A percentile compares a stretch with the other conserved stretches of the same genome.
These are phyloP conservation scores for Misgurnus mizolepis DNA, from an alignment of 2,113 vertebrate genomes.

Conservation along the genomic window DNA sequence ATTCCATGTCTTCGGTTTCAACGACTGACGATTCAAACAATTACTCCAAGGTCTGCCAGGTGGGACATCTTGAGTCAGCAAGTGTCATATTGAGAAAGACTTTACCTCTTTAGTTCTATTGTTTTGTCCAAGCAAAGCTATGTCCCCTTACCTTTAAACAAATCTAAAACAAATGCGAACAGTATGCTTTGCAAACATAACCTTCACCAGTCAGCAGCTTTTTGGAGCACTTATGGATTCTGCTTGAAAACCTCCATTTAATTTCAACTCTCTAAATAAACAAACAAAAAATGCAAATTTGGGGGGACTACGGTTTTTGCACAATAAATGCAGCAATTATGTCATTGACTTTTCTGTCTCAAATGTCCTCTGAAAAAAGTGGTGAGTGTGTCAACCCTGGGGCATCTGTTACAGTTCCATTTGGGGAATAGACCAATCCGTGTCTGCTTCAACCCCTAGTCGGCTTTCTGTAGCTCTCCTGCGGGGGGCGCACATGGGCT, in stretches of 20 bases:
- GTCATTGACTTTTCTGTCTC: conserved; percentile 73
- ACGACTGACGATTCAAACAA: conserved; percentile 50
- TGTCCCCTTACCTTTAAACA: conserved; percentile 64
- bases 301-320: conserved; percentile 63
- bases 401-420: conserved; percentile 78
- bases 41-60: conserved; percentile 63
- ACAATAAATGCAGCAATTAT: conserved; percentile 73
- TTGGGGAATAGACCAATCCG: conserved; percentile 67
- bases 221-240: conserved; percentile 66
- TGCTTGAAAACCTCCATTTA: conserved; percentile 57
- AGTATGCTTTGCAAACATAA: conserved; percentile 63
- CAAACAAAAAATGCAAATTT: conserved; percentile 56
- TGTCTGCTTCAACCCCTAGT: conserved; percentile 67
- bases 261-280: conserved; percentile 65
- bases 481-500: conserved; percentile 79
- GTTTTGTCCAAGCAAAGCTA: conserved; percentile 61
- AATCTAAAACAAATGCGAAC: conserved; percentile 71
- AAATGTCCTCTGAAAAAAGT: conserved; percentile 78
- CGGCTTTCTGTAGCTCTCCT: conserved; percentile 89
- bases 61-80: conserved; percentile 53
- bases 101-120: conserved; percentile 62
- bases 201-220: conserved; percentile 62
- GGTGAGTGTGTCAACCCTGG: conserved; percentile 71
- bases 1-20: conserved; percentile 44
- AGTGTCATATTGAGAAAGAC: conserved; percentile 62